A percentile compares a stretch with the other conserved stretches of the same genome.
These are phyloP conservation scores for Chauna torquata DNA, from an alignment of 2,113 vertebrate species.

Conservation along the genomic window DNA sequence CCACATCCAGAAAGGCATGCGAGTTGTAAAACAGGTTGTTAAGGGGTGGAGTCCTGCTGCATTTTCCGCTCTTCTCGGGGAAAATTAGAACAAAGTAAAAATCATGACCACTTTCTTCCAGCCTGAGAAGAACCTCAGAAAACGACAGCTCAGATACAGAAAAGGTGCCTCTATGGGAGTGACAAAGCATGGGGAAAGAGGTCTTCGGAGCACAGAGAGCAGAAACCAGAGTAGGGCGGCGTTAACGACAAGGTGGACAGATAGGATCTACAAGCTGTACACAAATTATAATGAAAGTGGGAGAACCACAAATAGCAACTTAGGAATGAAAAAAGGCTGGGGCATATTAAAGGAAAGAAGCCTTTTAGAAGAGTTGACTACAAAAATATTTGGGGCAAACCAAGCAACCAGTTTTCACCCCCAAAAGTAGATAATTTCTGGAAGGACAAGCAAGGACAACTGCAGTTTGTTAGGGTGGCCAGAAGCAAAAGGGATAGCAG, in stretches of 20 bases:
- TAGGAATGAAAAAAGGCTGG: not conserved
- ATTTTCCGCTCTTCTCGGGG: not conserved
- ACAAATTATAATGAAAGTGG: not conserved
- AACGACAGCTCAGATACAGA: not conserved
- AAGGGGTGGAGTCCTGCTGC: not conserved
- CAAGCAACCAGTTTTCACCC: not conserved
- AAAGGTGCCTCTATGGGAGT: not conserved
- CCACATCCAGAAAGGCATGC: not conserved
- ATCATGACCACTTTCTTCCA: not conserved
- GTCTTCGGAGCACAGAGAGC: not conserved
- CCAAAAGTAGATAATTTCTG: not conserved
- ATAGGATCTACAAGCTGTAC: not conserved
- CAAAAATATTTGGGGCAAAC: not conserved
- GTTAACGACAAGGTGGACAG: not conserved
- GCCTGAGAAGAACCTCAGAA: not conserved
- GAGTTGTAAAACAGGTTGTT: not conserved
- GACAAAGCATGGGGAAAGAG: not conserved
- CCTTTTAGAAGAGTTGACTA: not conserved
- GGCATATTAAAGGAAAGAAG: not conserved
- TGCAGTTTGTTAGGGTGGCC: not conserved
- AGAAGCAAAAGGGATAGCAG: not conserved
- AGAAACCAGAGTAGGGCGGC: not conserved
- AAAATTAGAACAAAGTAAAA: not conserved
- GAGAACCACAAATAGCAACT: not conserved
- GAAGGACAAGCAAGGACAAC: conserved; percentile 7